Percentiles rank a stretch among this genome's conserved stretches.
These are phyloP conservation scores for Perizoma affinitatum DNA, from an alignment of 2,888 invertebrate genomes.

Conservation along the genomic window DNA sequence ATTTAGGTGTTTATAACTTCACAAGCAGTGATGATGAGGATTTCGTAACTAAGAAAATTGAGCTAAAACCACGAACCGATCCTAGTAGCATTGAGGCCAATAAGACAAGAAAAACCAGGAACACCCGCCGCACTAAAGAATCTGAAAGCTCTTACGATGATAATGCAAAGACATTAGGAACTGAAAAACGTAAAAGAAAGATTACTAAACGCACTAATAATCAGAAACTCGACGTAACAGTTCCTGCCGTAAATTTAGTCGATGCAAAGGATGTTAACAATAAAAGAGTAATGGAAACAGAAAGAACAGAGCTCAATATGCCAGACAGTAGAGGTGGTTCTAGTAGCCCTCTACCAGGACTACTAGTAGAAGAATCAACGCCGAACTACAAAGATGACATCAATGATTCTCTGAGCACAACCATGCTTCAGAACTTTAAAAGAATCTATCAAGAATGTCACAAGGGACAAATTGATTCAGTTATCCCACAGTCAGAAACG, in stretches of 20 bases:
- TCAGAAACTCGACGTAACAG: slow-evolving; percentile 19
- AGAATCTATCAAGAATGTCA: slow-evolving; percentile 51
- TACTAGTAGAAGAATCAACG: slow-evolving; percentile 64
- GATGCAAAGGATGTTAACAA: slow-evolving; percentile 39
- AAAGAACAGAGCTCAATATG: slow-evolving; percentile 36
- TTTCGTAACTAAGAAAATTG: slow-evolving; percentile 54
- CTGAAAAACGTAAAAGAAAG: slow-evolving; percentile 34
- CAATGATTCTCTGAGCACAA: slow-evolving; percentile 50
- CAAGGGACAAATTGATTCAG: slow-evolving; percentile 47
- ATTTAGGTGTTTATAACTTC: slow-evolving; percentile 60
- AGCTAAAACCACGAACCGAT: slow-evolving; percentile 46
- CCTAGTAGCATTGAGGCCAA: slow-evolving; percentile 45
- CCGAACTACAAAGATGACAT: slow-evolving; percentile 39
- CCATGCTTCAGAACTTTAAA: slow-evolving; percentile 57
- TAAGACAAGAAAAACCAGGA: slow-evolving; percentile 33
- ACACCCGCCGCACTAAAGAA: slow-evolving; percentile 38
- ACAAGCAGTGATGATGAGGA: slow-evolving; percentile 69
- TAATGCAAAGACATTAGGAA: slow-evolving; percentile 37
- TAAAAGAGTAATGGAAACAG: slow-evolving; percentile 61
- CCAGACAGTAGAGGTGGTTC: slow-evolving; percentile 46
- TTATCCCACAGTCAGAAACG: slow-evolving; percentile 14
- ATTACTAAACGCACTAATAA: slow-evolving; percentile 27
- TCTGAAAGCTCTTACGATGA: slow-evolving; percentile 44
- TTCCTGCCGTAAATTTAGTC: slow-evolving; percentile 41
- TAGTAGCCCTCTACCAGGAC: slow-evolving; percentile 64